Evolutionary conservation across 1,140 invertebrate species (phyloP).

Genomic region (Sarcophaga peregrina): DNA sequence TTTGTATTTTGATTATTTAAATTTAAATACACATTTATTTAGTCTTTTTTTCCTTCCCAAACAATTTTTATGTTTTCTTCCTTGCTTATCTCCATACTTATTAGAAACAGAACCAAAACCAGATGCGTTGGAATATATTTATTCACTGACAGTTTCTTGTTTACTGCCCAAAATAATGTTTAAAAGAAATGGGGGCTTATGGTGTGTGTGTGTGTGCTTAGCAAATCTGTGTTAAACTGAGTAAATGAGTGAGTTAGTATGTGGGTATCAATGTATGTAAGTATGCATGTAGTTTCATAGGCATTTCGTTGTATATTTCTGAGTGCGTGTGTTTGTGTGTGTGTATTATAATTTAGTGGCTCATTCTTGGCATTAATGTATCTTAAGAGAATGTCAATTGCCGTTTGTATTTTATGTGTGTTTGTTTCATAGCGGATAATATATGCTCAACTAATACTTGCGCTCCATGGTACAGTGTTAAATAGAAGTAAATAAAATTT

Average conservation of each 20-base stretch:
- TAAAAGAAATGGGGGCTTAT: not conserved
- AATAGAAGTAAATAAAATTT: too few species aligned
- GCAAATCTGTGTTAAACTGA: too few species aligned
- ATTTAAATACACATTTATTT: constrained; percentile 12
- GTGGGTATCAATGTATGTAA: not conserved
- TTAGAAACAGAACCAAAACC: not conserved
- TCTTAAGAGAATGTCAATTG: constrained; percentile 5
- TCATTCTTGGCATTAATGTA: constrained; percentile 13
- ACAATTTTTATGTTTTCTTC: not conserved
- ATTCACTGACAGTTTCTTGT: not conserved
- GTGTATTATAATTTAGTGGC: not conserved
- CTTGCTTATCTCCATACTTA: constrained; percentile 10
- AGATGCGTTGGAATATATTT: not conserved
- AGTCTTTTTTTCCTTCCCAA: not conserved
- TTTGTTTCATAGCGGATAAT: constrained; percentile 1
- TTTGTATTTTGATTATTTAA: not conserved
- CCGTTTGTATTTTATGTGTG: not conserved
- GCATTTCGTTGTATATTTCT: not conserved
- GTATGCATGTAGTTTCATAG: too few species aligned
- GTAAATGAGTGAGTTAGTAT: not conserved
- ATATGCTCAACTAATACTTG: not conserved
- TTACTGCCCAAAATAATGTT: not conserved
- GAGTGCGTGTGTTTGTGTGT: not conserved
- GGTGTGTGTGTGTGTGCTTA: not conserved
- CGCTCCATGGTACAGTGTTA: not conserved